Conservation (phyloP, 2,797 vertebrate species). For the Pseudochromis fuscus region DNA sequence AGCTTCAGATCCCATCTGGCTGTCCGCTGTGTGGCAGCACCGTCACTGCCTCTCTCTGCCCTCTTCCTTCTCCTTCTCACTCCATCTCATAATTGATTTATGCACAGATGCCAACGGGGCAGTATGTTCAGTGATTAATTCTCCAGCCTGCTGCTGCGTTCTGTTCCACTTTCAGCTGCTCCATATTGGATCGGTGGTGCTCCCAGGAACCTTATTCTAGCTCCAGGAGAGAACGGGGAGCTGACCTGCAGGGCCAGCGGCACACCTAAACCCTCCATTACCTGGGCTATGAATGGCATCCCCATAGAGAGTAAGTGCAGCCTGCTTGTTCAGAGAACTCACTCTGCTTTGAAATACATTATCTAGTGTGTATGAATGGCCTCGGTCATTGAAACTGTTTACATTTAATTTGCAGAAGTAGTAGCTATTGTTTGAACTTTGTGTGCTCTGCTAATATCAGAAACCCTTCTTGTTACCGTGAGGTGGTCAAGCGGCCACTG, state of each 20-base stretch:
- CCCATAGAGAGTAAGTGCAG: constrained; percentile 91
- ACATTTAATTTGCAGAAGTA: too few relatives aligned
- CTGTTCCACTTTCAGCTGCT: constrained; percentile 86
- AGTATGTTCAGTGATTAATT: constrained; percentile 67
- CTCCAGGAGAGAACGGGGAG: constrained; percentile 90
- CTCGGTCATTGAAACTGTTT: too few relatives aligned
- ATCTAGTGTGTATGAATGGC: not conserved
- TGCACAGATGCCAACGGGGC: constrained; percentile 62
- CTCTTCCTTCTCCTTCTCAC: constrained; percentile 13
- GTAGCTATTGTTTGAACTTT: too few relatives aligned
- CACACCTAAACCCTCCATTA: constrained; percentile 92
- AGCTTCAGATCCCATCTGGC: constrained; percentile 3
- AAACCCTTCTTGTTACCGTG: too few relatives aligned
- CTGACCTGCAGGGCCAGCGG: constrained; percentile 94
- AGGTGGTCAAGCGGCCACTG: too few relatives aligned
- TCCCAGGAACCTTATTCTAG: constrained; percentile 92
- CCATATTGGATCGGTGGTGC: constrained; percentile 93
- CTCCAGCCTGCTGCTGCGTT: constrained; percentile 46
- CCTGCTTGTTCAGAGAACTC: not conserved
- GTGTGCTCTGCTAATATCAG: too few relatives aligned
- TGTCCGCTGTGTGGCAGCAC: not conserved
- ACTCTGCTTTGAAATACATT: not conserved
- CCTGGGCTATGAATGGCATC: constrained; percentile 93
- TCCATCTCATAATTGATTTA: constrained; percentile 69
- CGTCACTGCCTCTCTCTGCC: constrained; percentile 20